Evolutionary conservation across 2,888 invertebrate species (phyloP).

Genomic region (Brachyptera putata): DNA sequence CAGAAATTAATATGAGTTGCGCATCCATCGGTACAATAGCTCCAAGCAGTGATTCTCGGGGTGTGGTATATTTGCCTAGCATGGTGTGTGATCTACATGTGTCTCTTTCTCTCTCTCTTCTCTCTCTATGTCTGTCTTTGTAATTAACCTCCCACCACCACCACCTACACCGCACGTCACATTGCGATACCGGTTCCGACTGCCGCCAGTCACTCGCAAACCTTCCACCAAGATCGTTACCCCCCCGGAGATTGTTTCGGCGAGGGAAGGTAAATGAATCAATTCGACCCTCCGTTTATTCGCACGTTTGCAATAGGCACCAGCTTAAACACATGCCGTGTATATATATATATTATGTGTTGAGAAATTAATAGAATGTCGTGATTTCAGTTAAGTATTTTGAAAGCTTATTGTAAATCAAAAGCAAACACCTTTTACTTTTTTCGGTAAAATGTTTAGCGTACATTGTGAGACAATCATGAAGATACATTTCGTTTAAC

Average conservation of each 20-base stretch:
- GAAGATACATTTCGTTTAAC: too few relatives aligned
- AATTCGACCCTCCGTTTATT: background rate
- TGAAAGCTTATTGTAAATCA: too few relatives aligned
- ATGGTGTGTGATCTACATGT: constrained; percentile 25
- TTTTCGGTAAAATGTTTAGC: too few relatives aligned
- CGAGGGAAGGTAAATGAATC: constrained; percentile 28
- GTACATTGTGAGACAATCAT: too few relatives aligned
- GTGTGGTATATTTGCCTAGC: constrained; percentile 16
- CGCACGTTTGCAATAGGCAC: background rate
- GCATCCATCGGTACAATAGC: too few relatives aligned
- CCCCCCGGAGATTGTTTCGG: constrained; percentile 27
- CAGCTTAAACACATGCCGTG: background rate
- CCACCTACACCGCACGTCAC: background rate
- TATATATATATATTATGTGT: too few relatives aligned
- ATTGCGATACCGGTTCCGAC: constrained; percentile 28
- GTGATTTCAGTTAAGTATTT: too few relatives aligned
- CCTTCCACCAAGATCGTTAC: constrained; percentile 34
- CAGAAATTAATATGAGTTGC: too few relatives aligned
- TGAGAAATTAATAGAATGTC: too few relatives aligned
- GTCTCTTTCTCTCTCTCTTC: constrained; percentile 19
- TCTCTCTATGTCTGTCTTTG: constrained; percentile 21
- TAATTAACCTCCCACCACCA: constrained; percentile 3
- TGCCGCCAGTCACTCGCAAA: constrained; percentile 34
- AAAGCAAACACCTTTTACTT: too few relatives aligned
- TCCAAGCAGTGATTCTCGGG: too few relatives aligned